Conservation (phyloP, 2,888 invertebrate genomes). For the Ligdia adustata region DNA sequence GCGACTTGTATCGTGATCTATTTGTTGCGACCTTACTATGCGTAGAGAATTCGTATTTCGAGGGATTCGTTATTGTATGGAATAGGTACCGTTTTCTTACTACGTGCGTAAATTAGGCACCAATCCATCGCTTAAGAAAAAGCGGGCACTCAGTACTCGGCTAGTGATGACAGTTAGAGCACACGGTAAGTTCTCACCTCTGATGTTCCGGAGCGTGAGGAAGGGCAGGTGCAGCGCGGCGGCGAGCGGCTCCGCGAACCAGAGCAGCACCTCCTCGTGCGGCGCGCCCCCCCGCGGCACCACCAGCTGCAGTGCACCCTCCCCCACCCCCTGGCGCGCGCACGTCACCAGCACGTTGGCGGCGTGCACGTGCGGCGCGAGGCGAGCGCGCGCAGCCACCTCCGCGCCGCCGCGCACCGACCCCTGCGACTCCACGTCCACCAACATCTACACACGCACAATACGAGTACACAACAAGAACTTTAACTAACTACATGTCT, state of each 20-base stretch:
- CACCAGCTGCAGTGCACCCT: constrained; percentile 77
- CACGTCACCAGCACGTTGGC: constrained; percentile 85
- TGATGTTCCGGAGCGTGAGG: constrained; percentile 88
- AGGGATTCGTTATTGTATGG: too few relatives aligned
- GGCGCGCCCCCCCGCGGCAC: constrained; percentile 53
- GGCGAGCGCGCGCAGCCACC: constrained; percentile 45
- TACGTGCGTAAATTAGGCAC: too few relatives aligned
- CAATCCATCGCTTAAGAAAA: too few relatives aligned
- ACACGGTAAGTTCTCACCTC: constrained; percentile 85
- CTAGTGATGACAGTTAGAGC: too few relatives aligned
- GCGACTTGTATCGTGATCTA: too few relatives aligned
- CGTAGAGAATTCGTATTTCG: too few relatives aligned
- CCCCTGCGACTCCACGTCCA: constrained; percentile 51
- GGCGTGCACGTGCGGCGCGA: constrained; percentile 83
- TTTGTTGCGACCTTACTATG: too few relatives aligned
- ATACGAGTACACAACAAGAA: constrained; percentile 9
- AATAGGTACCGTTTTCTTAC: too few relatives aligned
- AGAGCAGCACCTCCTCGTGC: constrained; percentile 89
- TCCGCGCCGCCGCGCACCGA: constrained; percentile 43
- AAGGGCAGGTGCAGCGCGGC: constrained; percentile 91
- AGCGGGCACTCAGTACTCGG: too few relatives aligned
- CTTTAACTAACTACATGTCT: too few relatives aligned
- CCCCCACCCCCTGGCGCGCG: constrained; percentile 81
- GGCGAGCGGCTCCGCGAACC: constrained; percentile 92
- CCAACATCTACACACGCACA: constrained; percentile 47